Percentiles rank a stretch among this genome's conserved stretches.
Evolutionary conservation across 2,113 vertebrate species (phyloP).

Genomic region (Potamarius usumacintae): DNA sequence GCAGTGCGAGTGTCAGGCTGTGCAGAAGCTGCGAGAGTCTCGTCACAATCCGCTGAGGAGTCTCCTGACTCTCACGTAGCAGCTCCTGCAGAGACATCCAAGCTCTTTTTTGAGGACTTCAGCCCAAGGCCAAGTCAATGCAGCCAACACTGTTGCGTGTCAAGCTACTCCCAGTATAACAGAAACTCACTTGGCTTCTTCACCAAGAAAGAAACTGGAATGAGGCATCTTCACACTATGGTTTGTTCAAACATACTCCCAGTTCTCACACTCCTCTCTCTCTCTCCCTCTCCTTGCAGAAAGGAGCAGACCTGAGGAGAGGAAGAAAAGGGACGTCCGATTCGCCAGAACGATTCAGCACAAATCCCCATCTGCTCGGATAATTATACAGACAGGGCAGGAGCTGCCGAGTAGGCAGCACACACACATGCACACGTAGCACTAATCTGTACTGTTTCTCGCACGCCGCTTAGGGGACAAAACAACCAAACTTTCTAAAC

Average conservation of each 20-base stretch:
- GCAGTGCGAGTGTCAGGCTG: constrained; percentile 71
- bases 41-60: constrained; percentile 67
- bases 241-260: constrained; percentile 23
- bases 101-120: not conserved
- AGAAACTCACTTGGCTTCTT: not conserved
- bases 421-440: constrained; percentile 21
- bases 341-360: constrained; percentile 43
- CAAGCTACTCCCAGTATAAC: not conserved
- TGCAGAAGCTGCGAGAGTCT: constrained; percentile 72
- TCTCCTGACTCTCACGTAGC: constrained; percentile 73
- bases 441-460: constrained; percentile 41
- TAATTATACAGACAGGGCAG: constrained; percentile 43
- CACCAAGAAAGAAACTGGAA: not conserved
- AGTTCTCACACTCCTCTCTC: constrained; percentile 27
- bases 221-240: constrained; percentile 23
- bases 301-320: constrained; percentile 35
- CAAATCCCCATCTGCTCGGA: constrained; percentile 59
- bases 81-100: constrained; percentile 75
- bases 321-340: constrained; percentile 43
- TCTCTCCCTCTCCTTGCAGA: not conserved
- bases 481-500: constrained; percentile 2
- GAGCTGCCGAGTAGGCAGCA: constrained; percentile 25
- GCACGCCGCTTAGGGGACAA: constrained; percentile 47
- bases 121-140: not conserved
- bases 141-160: not conserved